phyloP scores from a whole-genome alignment of 2,888 invertebrate genomes.

The Zootermopsis nevadensis region DNA sequence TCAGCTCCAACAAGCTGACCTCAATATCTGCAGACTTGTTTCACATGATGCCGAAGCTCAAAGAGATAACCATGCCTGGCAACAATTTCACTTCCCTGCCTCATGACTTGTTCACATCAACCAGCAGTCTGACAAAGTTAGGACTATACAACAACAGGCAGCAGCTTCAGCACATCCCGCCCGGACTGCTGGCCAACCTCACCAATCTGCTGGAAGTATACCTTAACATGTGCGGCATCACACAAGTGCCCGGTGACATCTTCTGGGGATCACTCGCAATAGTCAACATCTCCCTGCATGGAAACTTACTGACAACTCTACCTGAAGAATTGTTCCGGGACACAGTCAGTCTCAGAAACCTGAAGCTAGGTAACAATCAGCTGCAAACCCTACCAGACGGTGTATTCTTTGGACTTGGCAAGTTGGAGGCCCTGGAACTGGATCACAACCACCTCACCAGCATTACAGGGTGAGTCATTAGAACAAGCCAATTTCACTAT shows the following conservation, averaged over 20 bases:
- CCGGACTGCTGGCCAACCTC: constrained; percentile 71
- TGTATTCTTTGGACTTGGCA: constrained; percentile 69
- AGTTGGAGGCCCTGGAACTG: constrained; percentile 72
- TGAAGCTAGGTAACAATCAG: constrained; percentile 76
- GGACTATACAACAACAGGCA: constrained; percentile 59
- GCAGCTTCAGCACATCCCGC: constrained; percentile 69
- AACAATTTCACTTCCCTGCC: constrained; percentile 76
- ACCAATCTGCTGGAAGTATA: constrained; percentile 66
- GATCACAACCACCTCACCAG: constrained; percentile 72
- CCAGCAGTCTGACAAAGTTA: constrained; percentile 41
- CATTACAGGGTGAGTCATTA: constrained; percentile 68
- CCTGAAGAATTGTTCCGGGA: constrained; percentile 73
- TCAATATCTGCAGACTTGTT: constrained; percentile 73
- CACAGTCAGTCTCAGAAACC: constrained; percentile 69
- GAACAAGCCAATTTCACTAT: constrained; percentile 10
- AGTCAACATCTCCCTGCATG: constrained; percentile 70
- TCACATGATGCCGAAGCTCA: constrained; percentile 70
- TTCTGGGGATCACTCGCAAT: constrained; percentile 72
- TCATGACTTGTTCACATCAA: constrained; percentile 65
- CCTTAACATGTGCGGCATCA: constrained; percentile 66
- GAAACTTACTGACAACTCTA: constrained; percentile 67
- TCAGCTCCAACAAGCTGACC: constrained; percentile 74
- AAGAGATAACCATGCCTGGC: constrained; percentile 73
- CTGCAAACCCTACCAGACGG: constrained; percentile 69
- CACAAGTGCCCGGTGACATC: constrained; percentile 70